Percentiles rank a stretch among this genome's conserved stretches.
Conservation (phyloP, 2,797 vertebrate species). For the Halcyon chelicuti region DNA sequence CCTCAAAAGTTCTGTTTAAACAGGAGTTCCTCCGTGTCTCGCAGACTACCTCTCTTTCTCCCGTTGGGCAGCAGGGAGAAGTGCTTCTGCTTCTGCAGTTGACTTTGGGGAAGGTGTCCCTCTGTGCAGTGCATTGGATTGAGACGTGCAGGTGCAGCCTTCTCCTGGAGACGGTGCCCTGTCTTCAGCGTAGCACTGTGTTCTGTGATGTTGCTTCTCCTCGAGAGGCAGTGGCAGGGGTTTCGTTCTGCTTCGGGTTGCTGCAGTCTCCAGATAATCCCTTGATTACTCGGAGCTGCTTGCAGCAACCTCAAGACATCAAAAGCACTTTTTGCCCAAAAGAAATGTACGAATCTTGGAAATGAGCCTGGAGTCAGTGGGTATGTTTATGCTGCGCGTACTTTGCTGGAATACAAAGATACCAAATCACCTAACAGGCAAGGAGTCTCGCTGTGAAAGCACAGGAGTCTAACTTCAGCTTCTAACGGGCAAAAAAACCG, state of each 20-base stretch:
- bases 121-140: fast-evolving
- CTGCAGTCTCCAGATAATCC: not conserved
- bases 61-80: not conserved
- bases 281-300: not conserved
- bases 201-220: not conserved
- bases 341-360: slow-evolving; percentile 10
- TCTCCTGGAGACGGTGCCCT: not conserved
- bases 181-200: not conserved
- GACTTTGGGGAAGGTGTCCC: not conserved
- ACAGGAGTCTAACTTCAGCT: slow-evolving; percentile 9
- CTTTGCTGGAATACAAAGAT: slow-evolving; percentile 13
- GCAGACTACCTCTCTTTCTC: not conserved
- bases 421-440: slow-evolving; percentile 21
- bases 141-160: not conserved
- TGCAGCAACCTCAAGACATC: not conserved
- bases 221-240: not conserved
- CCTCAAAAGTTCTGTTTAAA: not conserved
- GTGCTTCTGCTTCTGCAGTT: not conserved
- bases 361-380: slow-evolving; percentile 7
- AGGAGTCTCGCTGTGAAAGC: slow-evolving; percentile 16
- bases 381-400: slow-evolving; percentile 5
- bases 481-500: not conserved
- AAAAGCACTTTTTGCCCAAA: not conserved
- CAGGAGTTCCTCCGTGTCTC: not conserved
- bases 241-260: not conserved